A percentile compares a stretch with the other conserved stretches of the same genome.
Conservation (phyloP, 2,113 vertebrate genomes). For the Brienomyrus longianalis region DNA sequence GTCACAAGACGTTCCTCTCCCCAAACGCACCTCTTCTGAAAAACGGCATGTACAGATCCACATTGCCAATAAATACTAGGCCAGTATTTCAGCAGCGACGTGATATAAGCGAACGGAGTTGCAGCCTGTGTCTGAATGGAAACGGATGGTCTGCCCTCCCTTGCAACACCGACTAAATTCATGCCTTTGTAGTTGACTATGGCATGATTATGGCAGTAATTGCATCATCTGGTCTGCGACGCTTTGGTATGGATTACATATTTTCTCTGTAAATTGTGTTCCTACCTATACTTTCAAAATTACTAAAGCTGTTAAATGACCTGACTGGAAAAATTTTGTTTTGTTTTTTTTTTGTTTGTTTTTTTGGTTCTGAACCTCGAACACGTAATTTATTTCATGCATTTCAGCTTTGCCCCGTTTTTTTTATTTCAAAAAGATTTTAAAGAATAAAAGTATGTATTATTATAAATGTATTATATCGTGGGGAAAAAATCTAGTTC, state of each 20-base stretch:
- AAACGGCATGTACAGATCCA: slow-evolving; percentile 1
- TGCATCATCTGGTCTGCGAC: not conserved
- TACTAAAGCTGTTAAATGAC: not conserved
- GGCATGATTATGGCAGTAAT: not conserved
- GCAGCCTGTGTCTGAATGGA: not conserved
- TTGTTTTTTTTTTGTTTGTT: not conserved
- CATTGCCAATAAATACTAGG: slow-evolving; percentile 5
- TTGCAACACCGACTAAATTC: not conserved
- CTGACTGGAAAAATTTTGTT: not conserved
- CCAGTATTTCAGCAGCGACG: not conserved
- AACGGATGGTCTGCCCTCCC: not conserved
- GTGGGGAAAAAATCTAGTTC: not conserved
- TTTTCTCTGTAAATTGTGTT: not conserved
- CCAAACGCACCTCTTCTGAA: not conserved
- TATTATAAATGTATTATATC: not conserved
- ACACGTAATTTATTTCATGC: not conserved
- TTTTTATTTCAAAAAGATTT: not conserved
- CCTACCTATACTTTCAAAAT: not conserved
- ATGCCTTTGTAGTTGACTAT: not conserved
- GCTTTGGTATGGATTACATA: no score
- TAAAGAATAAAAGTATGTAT: not conserved
- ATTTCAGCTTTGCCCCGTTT: no score
- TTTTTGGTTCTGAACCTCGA: not conserved
- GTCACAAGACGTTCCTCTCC: slow-evolving; percentile 16
- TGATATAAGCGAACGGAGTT: not conserved